These are phyloP conservation scores for Caretta caretta DNA, from an alignment of 2,113 vertebrate genomes.

Conservation along the genomic window DNA sequence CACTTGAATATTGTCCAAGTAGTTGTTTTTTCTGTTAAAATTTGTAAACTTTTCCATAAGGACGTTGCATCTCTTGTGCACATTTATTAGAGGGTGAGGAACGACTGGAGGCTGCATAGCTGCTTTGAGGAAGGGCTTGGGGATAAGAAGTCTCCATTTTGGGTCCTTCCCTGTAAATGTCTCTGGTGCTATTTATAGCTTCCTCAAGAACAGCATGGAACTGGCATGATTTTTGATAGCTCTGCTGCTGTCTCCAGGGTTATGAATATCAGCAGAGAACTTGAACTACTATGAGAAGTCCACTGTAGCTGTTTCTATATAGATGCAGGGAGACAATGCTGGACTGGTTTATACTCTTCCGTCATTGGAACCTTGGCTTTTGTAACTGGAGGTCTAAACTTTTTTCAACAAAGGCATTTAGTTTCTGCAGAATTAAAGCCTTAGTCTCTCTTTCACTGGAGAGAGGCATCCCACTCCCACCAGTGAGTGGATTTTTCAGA, in stretches of 20 bases:
- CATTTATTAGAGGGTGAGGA: not conserved
- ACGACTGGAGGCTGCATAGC: not conserved
- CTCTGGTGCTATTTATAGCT: not conserved
- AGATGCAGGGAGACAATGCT: not conserved
- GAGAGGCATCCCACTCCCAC: constrained; percentile 12
- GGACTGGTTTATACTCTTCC: not conserved
- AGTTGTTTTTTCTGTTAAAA: not conserved
- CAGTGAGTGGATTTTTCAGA: constrained; percentile 37
- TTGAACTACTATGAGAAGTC: not conserved
- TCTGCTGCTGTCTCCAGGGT: not conserved
- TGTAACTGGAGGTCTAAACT: not conserved
- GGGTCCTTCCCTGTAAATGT: not conserved
- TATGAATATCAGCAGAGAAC: not conserved
- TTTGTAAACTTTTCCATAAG: not conserved
- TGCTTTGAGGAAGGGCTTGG: not conserved
- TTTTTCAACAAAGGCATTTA: not conserved
- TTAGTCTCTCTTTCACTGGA: not conserved
- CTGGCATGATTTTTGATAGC: not conserved
- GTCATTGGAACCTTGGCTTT: not conserved
- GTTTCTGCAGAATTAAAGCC: not conserved
- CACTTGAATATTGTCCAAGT: not conserved
- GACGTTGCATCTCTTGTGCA: not conserved
- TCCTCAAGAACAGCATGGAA: not conserved
- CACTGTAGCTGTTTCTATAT: not conserved
- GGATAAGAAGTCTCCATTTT: not conserved